Base-by-base conservation (phyloP, 2,888 invertebrate genomes). In the Callyntrura guangdongensis region DNA sequence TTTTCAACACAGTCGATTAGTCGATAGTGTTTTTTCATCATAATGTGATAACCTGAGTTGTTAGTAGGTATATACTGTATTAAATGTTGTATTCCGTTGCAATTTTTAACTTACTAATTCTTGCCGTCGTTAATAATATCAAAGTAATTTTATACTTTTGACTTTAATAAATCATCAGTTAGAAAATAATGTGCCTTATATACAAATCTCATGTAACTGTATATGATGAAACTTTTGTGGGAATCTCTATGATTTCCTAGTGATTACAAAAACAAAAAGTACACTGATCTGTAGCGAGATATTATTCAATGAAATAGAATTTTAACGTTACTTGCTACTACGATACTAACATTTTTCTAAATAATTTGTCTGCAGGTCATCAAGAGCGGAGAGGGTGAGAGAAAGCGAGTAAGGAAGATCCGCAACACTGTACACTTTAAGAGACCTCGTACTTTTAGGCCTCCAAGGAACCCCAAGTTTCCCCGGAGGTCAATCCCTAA, bases 351-450 rank as follows among this genome's bases (percentile, higher is more conserved):
- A n/a, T n/a, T n/a, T n/a, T n/a, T n/a, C n/a, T n/a, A n/a, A n/a
- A n/a, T n/a, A n/a, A n/a, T n/a, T n/a, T n/a, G n/a, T 92, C 95
- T 95, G 47, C 94, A 98, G 97, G 97, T 99, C 90, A 96, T 98
- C 93, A 98, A 98, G 95, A 99, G 99, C 93, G 97, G 97, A 94
- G 97, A 98, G 96, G 98, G 98, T 94, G 98, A 98, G 89, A 96
- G 98, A 88, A 93, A 93, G 86, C 89, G 94, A 22, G 96, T 97
- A 12, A 96, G 98, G 93, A 98, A 99, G 96, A 97, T 99, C 94
- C 97, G 99, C 95, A 99, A 98, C 67, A 97, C 98, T 5, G 99
- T 99, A 93, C 98, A 98, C 95, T 99, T 99, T 97, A 97, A 97
- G 94, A 96, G 98, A 93, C 99, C 99, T 14, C 98, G 97, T 95